These are phyloP conservation scores for Tribolium madens DNA, from an alignment of 1,140 invertebrate genomes.

Conservation along the genomic window DNA sequence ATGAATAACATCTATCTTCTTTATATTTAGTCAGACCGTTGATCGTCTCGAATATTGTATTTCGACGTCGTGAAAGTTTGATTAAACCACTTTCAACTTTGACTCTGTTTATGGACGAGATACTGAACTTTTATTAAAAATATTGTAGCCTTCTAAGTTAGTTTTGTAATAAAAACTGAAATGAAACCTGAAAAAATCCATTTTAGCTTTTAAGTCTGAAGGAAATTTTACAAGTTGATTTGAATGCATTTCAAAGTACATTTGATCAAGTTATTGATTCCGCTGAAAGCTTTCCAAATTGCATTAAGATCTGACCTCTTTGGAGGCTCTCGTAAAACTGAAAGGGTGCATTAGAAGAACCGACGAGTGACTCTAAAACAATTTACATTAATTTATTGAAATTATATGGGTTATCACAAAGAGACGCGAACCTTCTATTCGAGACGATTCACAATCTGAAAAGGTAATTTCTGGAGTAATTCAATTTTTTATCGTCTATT, in stretches of 20 bases:
- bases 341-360: slow-evolving; percentile 31
- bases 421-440: neutral
- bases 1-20: neutral
- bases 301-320: slow-evolving; percentile 39
- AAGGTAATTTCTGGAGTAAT: slow-evolving; percentile 15
- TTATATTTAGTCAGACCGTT: too few species aligned
- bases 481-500: slow-evolving; percentile 1
- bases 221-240: neutral
- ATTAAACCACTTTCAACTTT: neutral
- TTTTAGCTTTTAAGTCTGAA: neutral
- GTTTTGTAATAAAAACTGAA: neutral
- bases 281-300: slow-evolving; percentile 40
- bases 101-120: too few species aligned
- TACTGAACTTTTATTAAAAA: too few species aligned
- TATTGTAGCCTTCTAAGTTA: too few species aligned
- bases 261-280: slow-evolving; percentile 34
- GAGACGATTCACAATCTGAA: slow-evolving; percentile 11
- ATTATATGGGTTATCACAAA: slow-evolving; percentile 6
- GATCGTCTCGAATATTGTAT: too few species aligned
- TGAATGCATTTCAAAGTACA: slow-evolving; percentile 7
- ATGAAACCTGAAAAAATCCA: neutral
- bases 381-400: slow-evolving; percentile 29
- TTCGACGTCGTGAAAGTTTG: neutral
- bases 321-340: slow-evolving; percentile 11
- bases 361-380: slow-evolving; percentile 1